These are phyloP conservation scores for Oscheius sp. DNA, from an alignment of 2,888 invertebrate species.

Conservation along the genomic window DNA sequence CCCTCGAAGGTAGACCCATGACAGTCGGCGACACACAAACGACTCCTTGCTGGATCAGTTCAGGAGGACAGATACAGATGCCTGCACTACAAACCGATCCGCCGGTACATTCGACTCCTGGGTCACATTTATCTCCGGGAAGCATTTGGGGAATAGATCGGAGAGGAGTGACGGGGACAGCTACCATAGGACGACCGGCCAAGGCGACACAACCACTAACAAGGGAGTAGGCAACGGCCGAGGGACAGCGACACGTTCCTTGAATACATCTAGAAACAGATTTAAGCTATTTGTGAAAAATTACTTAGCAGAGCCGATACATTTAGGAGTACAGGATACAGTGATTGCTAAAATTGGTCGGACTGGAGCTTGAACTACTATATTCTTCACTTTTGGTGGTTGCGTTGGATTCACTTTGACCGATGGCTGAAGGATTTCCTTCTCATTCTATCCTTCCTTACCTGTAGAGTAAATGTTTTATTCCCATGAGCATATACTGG, in stretches of 20 bases:
- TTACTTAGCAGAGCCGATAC: conserved; percentile 13
- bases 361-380: not conserved
- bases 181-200: conserved; percentile 15
- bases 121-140: conserved; percentile 14
- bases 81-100: conserved; percentile 25
- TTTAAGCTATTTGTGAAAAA: not conserved
- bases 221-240: conserved; percentile 12
- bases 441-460: not conserved
- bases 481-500: conserved; percentile 24
- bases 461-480: conserved; percentile 13
- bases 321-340: too few species aligned
- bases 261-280: conserved; percentile 15
- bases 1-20: conserved; percentile 11
- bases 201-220: conserved; percentile 5
- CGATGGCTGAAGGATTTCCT: not conserved
- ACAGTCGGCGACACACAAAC: conserved; percentile 23
- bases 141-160: conserved; percentile 18
- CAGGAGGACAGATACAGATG: conserved; percentile 29
- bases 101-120: conserved; percentile 27
- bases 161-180: conserved; percentile 12
- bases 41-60: conserved; percentile 20
- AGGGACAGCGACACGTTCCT: conserved; percentile 22
- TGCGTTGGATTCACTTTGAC: not conserved
- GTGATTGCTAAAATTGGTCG: too few species aligned
- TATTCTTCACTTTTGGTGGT: not conserved